A percentile compares a stretch with the other conserved stretches of the same genome.
phyloP scores from a whole-genome alignment of 2,113 vertebrate species.

The Macheiramphus alcinus region DNA sequence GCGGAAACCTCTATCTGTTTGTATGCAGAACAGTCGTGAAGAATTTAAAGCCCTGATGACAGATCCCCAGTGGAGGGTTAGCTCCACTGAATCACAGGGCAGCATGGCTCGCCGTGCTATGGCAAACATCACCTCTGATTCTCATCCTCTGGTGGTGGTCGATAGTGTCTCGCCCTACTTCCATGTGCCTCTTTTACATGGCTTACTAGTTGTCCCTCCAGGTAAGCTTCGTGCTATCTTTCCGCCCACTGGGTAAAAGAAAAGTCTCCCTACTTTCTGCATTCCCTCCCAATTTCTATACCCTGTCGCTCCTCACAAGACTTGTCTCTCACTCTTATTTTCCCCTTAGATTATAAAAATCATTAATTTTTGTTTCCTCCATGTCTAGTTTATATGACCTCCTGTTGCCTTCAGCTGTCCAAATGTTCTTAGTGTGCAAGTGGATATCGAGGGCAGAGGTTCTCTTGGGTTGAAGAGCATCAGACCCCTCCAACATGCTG shows the following conservation, averaged over 20 bases:
- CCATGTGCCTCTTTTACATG: accelerated
- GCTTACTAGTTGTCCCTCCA: background rate
- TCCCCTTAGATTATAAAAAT: background rate
- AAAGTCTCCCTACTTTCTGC: background rate
- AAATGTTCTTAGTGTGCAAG: background rate
- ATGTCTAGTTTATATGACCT: background rate
- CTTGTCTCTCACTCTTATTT: background rate
- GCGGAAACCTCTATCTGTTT: background rate
- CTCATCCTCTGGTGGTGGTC: background rate
- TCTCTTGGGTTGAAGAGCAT: background rate
- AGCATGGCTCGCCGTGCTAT: background rate
- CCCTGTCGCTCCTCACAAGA: background rate
- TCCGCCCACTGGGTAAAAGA: background rate
- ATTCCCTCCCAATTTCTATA: background rate
- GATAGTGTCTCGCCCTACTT: background rate
- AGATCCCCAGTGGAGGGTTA: background rate
- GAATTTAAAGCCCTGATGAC: background rate
- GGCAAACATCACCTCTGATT: background rate
- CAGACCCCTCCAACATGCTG: background rate
- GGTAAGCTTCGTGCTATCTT: background rate
- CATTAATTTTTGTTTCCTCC: background rate
- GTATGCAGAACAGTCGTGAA: background rate
- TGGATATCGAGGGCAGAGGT: background rate
- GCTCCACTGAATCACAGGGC: background rate
- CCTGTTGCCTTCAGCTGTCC: background rate